These are phyloP conservation scores for Parasteatoda tepidariorum DNA, from an alignment of 1,140 invertebrate species.

Conservation along the genomic window DNA sequence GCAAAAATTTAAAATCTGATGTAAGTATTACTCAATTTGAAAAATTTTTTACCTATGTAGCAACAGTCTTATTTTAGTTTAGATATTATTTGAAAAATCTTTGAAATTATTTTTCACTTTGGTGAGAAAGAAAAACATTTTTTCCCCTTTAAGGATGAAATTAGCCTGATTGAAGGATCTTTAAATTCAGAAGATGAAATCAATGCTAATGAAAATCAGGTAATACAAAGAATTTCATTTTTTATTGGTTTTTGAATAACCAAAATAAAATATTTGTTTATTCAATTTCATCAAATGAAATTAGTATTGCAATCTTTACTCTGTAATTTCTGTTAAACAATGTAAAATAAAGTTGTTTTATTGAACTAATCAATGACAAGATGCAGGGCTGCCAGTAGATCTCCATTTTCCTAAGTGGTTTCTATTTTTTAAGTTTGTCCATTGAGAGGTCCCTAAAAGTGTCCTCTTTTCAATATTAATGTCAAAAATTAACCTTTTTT, in stretches of 20 bases:
- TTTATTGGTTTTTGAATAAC: neutral
- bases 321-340: too few relatives aligned
- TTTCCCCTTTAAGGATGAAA: neutral
- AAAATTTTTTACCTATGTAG: neutral
- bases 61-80: too few relatives aligned
- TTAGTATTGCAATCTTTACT: neutral
- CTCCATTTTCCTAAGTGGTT: too few relatives aligned
- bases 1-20: neutral
- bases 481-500: too few relatives aligned
- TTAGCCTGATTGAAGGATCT: conserved; percentile 25
- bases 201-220: neutral
- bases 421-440: too few relatives aligned
- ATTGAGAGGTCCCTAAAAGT: too few relatives aligned
- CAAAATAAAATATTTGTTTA: neutral
- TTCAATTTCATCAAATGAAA: neutral
- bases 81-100: neutral
- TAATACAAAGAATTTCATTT: neutral
- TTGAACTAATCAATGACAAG: too few relatives aligned
- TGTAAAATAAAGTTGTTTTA: too few relatives aligned
- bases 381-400: too few relatives aligned
- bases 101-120: too few relatives aligned
- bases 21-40: neutral
- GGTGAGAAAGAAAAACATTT: neutral
- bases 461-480: too few relatives aligned
- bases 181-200: conserved; percentile 13